Evolutionary conservation across 2,113 vertebrate species (phyloP), one percentile per base, ranked within the genome.

Genomic region (Pteruthius melanotis): DNA sequence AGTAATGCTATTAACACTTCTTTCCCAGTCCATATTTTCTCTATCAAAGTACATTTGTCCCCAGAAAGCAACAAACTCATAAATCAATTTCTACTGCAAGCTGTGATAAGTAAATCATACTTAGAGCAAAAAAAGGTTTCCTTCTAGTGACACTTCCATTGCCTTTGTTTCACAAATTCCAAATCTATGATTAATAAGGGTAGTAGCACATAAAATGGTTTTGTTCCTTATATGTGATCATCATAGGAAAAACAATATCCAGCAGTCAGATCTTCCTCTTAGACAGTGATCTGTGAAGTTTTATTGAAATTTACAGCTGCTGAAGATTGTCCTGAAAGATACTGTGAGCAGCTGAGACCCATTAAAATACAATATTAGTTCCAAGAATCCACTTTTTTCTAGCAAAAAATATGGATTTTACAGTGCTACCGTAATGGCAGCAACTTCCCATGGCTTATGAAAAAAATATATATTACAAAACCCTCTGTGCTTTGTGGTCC

Each of bases 61-160:
- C n/a, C 83, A 95, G 92, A 93, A 96, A 87, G 60, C 68, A 83
- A 93, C 53, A 93, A 86, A 92, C n/a, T 71, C 89, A 94, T 96
- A 94, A 95, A 94, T 96, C 94, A 95, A 71, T 68, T 81, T 89
- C 85, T 45, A 45, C 56, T 71, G 72, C 83, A 90, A 92, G 76
- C 76, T 89, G 80, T 82, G 92, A 90, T 95, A 93, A 94, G 92
- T 93, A 93, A 89, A 95, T 94, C 94, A 92, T 39, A 78, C 56
- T 95, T 95, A 72, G 78, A 79, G 53, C 60, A 81, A 89, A 87
- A 93, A 93, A 96, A 78, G 63, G 84, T 88, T 94, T 96, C 85
- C 93, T 94, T 74, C 90, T 10, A 45, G 39, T 89, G 94, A 96
- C 88, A 87, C 68, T 86, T 88, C 54, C 87, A 91, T 81, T 85